A percentile compares a stretch with the other conserved stretches of the same genome.
Evolutionary conservation across 2,797 vertebrate species (phyloP).

Genomic region (Syndactyla subalaris): DNA sequence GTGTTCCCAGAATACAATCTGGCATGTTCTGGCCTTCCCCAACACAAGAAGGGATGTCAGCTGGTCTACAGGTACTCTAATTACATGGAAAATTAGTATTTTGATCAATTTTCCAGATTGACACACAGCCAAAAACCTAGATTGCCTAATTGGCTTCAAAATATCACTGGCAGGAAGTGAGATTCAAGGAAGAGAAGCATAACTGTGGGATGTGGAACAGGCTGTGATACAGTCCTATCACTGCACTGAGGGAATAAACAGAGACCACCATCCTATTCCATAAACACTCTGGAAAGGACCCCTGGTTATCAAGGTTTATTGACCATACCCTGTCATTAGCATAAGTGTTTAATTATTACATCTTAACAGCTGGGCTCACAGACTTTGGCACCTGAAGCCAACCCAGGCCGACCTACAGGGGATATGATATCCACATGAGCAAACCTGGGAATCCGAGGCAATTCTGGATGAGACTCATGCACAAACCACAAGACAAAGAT

Average conservation of each 20-base stretch:
- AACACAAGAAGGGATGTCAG: neutral
- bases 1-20: neutral
- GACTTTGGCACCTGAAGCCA: neutral
- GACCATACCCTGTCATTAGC: neutral
- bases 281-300: neutral
- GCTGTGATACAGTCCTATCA: neutral
- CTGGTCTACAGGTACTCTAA: neutral
- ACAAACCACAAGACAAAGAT: neutral
- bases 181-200: neutral
- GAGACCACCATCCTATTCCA: neutral
- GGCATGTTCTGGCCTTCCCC: neutral
- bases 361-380: neutral
- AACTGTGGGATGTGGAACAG: neutral
- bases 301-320: neutral
- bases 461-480: neutral
- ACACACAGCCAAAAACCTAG: neutral
- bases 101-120: neutral
- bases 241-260: neutral
- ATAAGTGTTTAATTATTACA: neutral
- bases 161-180: neutral
- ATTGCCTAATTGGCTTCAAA: neutral
- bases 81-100: neutral
- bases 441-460: neutral
- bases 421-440: neutral
- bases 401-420: neutral